A percentile compares a stretch with the other conserved stretches of the same genome.
Conservation (phyloP, 1,140 invertebrate species). For the Babylonia areolata region DNA sequence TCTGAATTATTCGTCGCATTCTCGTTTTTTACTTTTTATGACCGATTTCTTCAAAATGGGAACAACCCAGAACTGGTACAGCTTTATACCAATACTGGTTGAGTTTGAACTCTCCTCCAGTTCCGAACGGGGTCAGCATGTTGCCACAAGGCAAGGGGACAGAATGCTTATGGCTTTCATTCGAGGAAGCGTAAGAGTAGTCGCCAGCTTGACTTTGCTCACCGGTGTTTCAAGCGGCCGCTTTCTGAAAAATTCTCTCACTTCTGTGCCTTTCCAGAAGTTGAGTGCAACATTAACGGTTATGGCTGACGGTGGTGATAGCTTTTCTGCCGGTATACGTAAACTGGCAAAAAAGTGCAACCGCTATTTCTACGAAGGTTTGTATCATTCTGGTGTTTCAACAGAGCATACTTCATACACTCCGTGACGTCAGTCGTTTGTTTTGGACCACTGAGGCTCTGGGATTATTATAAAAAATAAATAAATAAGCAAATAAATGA, state of each 20-base stretch:
- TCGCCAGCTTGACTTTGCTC: not conserved
- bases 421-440: too few relatives aligned
- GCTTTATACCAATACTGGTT: too few relatives aligned
- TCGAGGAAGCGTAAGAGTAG: not conserved
- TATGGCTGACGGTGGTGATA: conserved; percentile 16
- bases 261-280: not conserved
- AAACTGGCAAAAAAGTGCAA: conserved; percentile 38
- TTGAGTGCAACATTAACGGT: not conserved
- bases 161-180: not conserved
- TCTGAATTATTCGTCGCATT: too few relatives aligned
- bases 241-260: not conserved
- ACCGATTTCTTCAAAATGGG: too few relatives aligned
- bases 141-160: not conserved
- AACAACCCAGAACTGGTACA: too few relatives aligned
- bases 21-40: too few relatives aligned
- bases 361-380: conserved; percentile 37
- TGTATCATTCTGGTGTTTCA: not conserved
- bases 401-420: too few relatives aligned
- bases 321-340: not conserved
- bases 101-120: too few relatives aligned
- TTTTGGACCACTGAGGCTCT: too few relatives aligned
- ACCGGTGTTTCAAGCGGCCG: too few relatives aligned
- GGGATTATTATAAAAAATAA: not conserved
- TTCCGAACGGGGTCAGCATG: too few relatives aligned
- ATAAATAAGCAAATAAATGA: not conserved